phyloP scores from a whole-genome alignment of 2,888 invertebrate species.

The Ptycholaimellus sp. region DNA sequence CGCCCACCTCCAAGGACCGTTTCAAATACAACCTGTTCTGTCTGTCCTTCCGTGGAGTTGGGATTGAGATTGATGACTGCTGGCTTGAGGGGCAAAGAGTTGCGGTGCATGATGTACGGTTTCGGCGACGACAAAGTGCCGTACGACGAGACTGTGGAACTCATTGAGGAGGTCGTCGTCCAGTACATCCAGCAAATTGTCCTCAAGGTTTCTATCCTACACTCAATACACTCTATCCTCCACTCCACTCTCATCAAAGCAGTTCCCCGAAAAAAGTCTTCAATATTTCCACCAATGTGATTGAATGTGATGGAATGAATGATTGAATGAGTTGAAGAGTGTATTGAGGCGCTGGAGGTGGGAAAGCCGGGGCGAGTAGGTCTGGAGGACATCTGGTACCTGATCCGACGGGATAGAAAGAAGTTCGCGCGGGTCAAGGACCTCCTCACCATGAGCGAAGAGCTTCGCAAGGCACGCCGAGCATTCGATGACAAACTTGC shows the following conservation, averaged over 20 bases:
- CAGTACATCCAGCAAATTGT: slow-evolving; percentile 46
- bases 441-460: slow-evolving; percentile 89
- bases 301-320: not conserved
- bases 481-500: slow-evolving; percentile 99
- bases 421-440: slow-evolving; percentile 95
- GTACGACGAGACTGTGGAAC: slow-evolving; percentile 89
- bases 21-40: too few relatives aligned
- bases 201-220: not conserved
- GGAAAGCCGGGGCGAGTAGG: slow-evolving; percentile 73
- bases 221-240: not conserved
- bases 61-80: too few relatives aligned
- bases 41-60: too few relatives aligned
- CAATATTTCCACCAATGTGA: too few relatives aligned
- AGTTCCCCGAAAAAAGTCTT: too few relatives aligned
- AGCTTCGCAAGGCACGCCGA: slow-evolving; percentile 87
- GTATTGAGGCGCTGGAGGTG: slow-evolving; percentile 5
- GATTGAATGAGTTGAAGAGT: not conserved
- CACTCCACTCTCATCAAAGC: too few relatives aligned
- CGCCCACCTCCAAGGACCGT: too few relatives aligned
- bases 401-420: slow-evolving; percentile 77
- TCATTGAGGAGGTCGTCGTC: slow-evolving; percentile 83
- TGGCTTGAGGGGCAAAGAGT: too few relatives aligned
- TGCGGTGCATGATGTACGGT: slow-evolving; percentile 96
- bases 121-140: slow-evolving; percentile 96
- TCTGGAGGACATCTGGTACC: slow-evolving; percentile 73